Evolutionary conservation across 2,113 vertebrate species (phyloP).

Genomic region (Salvator merianae): DNA sequence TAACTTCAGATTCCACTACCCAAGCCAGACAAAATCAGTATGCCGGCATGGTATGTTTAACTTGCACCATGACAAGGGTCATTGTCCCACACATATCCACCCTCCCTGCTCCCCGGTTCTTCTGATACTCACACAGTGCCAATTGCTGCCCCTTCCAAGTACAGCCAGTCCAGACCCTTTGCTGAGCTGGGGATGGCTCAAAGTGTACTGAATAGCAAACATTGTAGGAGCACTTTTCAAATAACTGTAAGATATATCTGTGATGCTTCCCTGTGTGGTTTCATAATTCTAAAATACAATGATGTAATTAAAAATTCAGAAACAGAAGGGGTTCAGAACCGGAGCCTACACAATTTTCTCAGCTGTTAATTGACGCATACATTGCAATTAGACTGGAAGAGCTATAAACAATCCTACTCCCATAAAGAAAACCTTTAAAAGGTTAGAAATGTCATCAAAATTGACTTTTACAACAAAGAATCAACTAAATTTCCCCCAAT

Average conservation of each 20-base stretch:
- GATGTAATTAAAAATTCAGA: neutral
- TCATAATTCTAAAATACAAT: neutral
- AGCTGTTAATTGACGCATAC: neutral
- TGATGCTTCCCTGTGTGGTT: neutral
- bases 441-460: conserved; percentile 29
- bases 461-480: conserved; percentile 37
- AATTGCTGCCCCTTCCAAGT: neutral
- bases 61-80: neutral
- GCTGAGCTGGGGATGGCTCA: neutral
- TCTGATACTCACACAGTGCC: neutral
- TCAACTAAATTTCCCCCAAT: conserved; percentile 54
- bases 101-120: neutral
- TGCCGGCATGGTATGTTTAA: neutral
- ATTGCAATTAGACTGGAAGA: neutral
- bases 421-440: no score
- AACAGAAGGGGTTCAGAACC: neutral
- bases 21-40: neutral
- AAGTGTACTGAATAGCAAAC: no score
- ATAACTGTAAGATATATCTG: neutral
- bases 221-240: neutral
- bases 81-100: neutral
- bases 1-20: neutral
- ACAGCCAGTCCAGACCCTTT: neutral
- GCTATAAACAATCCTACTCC: neutral
- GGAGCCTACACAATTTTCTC: neutral